phyloP scores from a whole-genome alignment of 2,888 invertebrate species.

The Listrodromus nycthemerus region DNA sequence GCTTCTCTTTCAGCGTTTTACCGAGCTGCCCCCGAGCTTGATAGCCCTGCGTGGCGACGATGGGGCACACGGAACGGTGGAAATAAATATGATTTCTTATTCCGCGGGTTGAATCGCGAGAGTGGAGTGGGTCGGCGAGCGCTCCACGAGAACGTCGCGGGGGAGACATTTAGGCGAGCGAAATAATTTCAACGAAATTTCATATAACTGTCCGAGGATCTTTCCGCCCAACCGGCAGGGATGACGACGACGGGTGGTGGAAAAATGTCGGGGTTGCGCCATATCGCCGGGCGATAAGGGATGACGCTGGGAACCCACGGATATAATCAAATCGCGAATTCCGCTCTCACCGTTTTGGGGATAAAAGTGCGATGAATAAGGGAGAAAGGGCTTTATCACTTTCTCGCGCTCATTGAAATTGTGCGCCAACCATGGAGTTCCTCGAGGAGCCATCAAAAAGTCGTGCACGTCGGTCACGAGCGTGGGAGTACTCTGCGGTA shows the following conservation, averaged over 20 bases:
- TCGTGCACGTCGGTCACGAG: slow-evolving; percentile 2
- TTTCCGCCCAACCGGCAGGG: slow-evolving; percentile 9
- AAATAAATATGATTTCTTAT: slow-evolving; percentile 81
- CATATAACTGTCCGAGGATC: slow-evolving; percentile 81
- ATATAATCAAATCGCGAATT: slow-evolving; percentile 47
- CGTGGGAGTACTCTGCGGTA: background rate
- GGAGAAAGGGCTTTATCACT: slow-evolving; percentile 25
- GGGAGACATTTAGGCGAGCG: slow-evolving; percentile 75
- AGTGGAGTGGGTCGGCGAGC: slow-evolving; percentile 30
- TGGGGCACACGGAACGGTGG: slow-evolving; percentile 35
- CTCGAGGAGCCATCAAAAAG: background rate
- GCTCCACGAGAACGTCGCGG: slow-evolving; percentile 41
- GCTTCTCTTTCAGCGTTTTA: slow-evolving; percentile 54
- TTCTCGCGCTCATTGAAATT: slow-evolving; percentile 32
- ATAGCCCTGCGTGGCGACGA: slow-evolving; percentile 39
- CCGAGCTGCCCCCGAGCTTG: slow-evolving; percentile 14
- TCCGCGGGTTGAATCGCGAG: slow-evolving; percentile 70
- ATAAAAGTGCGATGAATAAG: slow-evolving; percentile 15
- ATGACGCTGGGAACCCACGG: background rate
- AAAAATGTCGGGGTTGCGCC: background rate
- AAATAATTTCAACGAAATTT: slow-evolving; percentile 83
- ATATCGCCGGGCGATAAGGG: slow-evolving; percentile 8
- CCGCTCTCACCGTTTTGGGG: background rate
- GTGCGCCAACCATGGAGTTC: background rate
- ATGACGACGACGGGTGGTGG: slow-evolving; percentile 3